Percentiles rank a stretch among this genome's conserved stretches.
phyloP scores from a whole-genome alignment of 2,113 vertebrate genomes.

The Podiceps cristatus region DNA sequence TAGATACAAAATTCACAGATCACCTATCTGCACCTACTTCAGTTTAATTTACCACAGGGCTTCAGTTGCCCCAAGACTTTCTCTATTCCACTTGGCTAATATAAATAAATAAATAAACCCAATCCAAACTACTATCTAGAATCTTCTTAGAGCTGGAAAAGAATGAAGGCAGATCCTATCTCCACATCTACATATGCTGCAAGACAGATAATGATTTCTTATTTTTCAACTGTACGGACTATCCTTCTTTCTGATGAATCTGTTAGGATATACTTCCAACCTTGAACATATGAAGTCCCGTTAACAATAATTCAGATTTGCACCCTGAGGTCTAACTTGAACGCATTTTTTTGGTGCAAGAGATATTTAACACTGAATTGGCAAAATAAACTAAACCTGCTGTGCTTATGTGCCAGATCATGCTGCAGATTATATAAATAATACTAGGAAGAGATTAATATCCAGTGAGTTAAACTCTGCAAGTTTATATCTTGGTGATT shows the following conservation, averaged over 20 bases:
- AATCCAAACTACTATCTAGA: slow-evolving; percentile 3
- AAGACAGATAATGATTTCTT: neutral
- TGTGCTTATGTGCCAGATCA: neutral
- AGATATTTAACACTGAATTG: neutral
- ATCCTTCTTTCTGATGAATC: neutral
- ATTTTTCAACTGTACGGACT: neutral
- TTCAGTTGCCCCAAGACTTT: neutral
- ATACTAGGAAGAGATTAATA: neutral
- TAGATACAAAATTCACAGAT: neutral
- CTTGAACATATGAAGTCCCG: neutral
- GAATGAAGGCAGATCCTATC: slow-evolving; percentile 21
- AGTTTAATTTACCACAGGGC: neutral
- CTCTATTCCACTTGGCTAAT: neutral
- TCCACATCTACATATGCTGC: neutral
- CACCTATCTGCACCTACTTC: neutral
- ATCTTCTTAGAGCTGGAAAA: slow-evolving; percentile 5
- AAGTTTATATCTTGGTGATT: neutral
- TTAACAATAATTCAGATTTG: neutral
- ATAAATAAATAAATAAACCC: slow-evolving; percentile 1
- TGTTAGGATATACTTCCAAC: neutral
- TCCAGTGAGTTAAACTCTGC: neutral
- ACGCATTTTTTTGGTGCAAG: neutral
- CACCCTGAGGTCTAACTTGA: neutral
- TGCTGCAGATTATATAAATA: neutral
- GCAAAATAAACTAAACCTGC: slow-evolving; percentile 4